Evolutionary conservation across 1,140 invertebrate species (phyloP).

Genomic region (Drosophila gunungcola): DNA sequence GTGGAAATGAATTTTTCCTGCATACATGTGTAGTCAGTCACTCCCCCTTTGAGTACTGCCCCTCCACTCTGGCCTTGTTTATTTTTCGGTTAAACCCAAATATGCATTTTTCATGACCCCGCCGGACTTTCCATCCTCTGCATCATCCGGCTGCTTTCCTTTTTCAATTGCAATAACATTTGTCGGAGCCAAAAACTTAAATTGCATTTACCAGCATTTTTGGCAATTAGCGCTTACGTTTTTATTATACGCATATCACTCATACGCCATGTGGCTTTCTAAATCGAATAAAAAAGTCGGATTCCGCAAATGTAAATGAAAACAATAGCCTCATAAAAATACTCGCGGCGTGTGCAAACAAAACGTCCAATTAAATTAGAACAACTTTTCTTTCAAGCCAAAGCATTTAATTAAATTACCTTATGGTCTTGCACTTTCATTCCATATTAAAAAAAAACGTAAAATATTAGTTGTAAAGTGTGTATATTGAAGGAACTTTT

Average conservation of each 20-base stretch:
- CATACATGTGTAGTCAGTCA: constrained; percentile 43
- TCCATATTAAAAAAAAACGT: constrained; percentile 6
- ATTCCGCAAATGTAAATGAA: constrained; percentile 47
- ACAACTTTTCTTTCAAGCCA: constrained; percentile 70
- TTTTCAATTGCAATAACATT: constrained; percentile 81
- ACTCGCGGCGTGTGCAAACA: constrained; percentile 57
- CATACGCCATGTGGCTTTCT: constrained; percentile 58
- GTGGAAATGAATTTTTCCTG: constrained; percentile 41
- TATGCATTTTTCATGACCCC: constrained; percentile 79
- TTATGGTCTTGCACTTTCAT: constrained; percentile 1
- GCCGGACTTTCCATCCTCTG: constrained; percentile 25
- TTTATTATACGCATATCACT: constrained; percentile 51
- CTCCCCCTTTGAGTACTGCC: neutral
- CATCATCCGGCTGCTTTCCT: constrained; percentile 28
- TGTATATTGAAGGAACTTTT: constrained; percentile 31
- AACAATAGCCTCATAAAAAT: constrained; percentile 50
- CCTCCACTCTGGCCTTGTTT: constrained; percentile 48
- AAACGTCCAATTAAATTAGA: constrained; percentile 71
- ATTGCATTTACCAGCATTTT: constrained; percentile 72
- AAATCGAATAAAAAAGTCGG: constrained; percentile 63
- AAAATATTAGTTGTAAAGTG: constrained; percentile 27
- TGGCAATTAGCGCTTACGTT: constrained; percentile 65
- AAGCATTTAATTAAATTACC: constrained; percentile 73
- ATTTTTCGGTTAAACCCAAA: constrained; percentile 80
- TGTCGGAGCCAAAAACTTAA: constrained; percentile 62